Evolutionary conservation across 2,113 vertebrate species (phyloP).

Genomic region (Nicator chloris): DNA sequence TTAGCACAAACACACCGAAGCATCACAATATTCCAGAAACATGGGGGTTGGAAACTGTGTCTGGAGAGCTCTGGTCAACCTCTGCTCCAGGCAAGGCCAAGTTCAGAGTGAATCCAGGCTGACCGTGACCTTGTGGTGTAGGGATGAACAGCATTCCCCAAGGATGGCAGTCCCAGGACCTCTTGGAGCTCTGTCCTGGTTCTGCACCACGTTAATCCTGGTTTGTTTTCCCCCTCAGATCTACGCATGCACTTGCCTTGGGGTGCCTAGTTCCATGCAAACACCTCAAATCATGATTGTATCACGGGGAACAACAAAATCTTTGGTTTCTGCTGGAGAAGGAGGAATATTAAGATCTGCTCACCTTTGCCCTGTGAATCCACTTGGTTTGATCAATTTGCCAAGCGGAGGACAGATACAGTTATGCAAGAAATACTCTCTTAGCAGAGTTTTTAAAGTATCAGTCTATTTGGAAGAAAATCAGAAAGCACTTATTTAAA

Average conservation of each 20-base stretch:
- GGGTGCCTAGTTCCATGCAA: background rate
- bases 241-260: background rate
- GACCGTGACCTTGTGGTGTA: accelerated
- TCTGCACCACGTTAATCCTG: accelerated
- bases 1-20: background rate
- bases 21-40: background rate
- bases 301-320: background rate
- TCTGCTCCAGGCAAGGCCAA: background rate
- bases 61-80: background rate
- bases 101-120: background rate
- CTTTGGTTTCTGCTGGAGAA: background rate
- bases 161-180: background rate
- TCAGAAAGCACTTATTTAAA: background rate
- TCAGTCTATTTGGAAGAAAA: background rate
- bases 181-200: background rate
- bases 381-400: background rate
- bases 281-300: background rate
- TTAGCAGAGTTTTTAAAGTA: background rate
- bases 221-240: background rate
- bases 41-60: accelerated
- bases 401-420: background rate
- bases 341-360: background rate
- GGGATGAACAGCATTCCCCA: background rate
- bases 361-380: background rate
- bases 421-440: background rate